Evolutionary conservation across 2,797 vertebrate species (phyloP).

Genomic region (Onychomys torridus): DNA sequence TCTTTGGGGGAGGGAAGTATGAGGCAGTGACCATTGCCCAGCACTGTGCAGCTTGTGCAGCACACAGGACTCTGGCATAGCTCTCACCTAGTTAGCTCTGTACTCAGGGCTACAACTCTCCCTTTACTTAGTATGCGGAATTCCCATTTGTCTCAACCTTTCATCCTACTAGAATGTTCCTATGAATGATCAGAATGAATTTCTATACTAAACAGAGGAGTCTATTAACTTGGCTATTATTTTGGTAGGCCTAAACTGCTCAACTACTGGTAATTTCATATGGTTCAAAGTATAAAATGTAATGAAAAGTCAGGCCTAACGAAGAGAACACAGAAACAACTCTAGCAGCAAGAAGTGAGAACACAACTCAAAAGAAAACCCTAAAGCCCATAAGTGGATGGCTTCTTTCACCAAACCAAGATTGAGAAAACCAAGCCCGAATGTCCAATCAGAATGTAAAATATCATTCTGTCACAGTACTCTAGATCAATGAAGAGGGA

Average conservation of each 20-base stretch:
- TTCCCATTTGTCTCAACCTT: neutral
- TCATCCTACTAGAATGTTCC: neutral
- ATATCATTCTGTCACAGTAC: neutral
- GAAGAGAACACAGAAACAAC: neutral
- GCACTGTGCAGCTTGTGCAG: neutral
- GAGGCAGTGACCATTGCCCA: neutral
- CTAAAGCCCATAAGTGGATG: neutral
- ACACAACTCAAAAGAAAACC: neutral
- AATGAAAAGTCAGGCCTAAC: neutral
- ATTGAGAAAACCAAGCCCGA: slow-evolving; percentile 21
- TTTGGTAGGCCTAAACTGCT: neutral
- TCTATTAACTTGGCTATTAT: neutral
- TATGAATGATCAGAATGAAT: neutral
- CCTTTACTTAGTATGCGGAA: neutral
- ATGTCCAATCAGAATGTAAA: slow-evolving; percentile 17
- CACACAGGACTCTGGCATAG: neutral
- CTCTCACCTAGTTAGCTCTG: neutral
- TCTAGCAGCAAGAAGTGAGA: neutral
- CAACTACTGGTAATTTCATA: neutral
- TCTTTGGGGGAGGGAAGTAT: neutral
- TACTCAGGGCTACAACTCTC: neutral
- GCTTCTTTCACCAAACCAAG: neutral
- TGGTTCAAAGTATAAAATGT: neutral
- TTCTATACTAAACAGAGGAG: neutral
- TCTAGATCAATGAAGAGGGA: slow-evolving; percentile 24